These are phyloP conservation scores for Petaurus breviceps DNA, from an alignment of 2,113 vertebrate species.

Conservation along the genomic window DNA sequence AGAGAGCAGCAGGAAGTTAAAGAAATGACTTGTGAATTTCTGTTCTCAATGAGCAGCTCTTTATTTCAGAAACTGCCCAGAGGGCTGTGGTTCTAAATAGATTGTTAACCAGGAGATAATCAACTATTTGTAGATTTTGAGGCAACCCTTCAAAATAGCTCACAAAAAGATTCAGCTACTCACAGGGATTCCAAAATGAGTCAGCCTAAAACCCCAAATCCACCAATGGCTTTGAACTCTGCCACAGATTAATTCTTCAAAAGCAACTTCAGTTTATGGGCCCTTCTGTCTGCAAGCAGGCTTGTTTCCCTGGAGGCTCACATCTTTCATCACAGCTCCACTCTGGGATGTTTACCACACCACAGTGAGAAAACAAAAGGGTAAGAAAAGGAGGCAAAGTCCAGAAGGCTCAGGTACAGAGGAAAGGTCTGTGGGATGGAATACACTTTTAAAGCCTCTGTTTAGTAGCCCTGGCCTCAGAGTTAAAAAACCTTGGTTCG, in stretches of 20 bases:
- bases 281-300: constrained; percentile 8
- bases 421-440: background rate
- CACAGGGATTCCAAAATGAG: constrained; percentile 72
- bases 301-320: background rate
- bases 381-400: background rate
- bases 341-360: background rate
- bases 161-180: constrained; percentile 61
- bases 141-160: constrained; percentile 71
- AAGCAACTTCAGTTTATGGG: constrained; percentile 36
- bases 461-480: background rate
- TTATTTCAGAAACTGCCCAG: constrained; percentile 46
- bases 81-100: constrained; percentile 66
- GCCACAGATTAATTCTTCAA: constrained; percentile 50
- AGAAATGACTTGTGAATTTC: constrained; percentile 39
- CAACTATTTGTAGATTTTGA: constrained; percentile 76
- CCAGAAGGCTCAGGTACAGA: background rate
- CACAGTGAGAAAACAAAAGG: background rate
- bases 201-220: constrained; percentile 58
- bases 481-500: background rate
- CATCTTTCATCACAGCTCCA: constrained; percentile 1
- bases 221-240: constrained; percentile 50
- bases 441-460: background rate
- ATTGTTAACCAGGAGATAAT: constrained; percentile 67
- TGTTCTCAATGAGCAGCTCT: constrained; percentile 13
- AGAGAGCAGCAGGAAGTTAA: constrained; percentile 35